These are phyloP conservation scores for Junonia oenone DNA, from an alignment of 2,888 invertebrate genomes.

Conservation along the genomic window DNA sequence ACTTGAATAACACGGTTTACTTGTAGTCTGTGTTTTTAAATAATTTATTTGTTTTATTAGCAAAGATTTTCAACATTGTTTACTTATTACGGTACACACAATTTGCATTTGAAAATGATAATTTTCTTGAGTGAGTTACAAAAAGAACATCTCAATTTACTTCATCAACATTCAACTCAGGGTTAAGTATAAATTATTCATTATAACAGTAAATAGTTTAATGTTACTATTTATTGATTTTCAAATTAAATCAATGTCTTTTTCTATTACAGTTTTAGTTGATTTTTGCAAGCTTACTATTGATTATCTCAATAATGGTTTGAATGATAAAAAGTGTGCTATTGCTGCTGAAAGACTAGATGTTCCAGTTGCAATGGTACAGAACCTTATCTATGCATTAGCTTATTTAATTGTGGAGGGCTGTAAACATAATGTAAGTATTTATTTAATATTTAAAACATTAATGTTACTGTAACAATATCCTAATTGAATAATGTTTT, in stretches of 20 bases:
- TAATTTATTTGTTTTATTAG: too few relatives aligned
- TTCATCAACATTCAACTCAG: conserved; percentile 59
- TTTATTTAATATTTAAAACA: too few relatives aligned
- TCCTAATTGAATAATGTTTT: too few relatives aligned
- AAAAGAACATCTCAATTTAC: conserved; percentile 58
- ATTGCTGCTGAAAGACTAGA: conserved; percentile 84
- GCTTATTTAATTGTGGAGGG: conserved; percentile 86
- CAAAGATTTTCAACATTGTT: background rate
- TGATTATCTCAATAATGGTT: conserved; percentile 83
- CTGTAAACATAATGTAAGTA: conserved; percentile 83
- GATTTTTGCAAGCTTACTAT: conserved; percentile 85
- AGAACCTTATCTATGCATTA: conserved; percentile 84
- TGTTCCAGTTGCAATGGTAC: conserved; percentile 73
- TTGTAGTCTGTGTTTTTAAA: background rate
- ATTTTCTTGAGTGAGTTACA: conserved; percentile 69
- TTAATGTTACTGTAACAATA: too few relatives aligned
- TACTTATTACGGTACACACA: too few relatives aligned
- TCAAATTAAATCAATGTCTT: background rate
- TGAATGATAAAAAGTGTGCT: conserved; percentile 80
- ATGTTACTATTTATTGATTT: background rate
- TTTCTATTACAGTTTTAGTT: conserved; percentile 77
- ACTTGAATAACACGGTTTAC: too few relatives aligned
- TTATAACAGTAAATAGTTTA: background rate
- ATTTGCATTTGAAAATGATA: conserved; percentile 46
- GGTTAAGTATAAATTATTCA: conserved; percentile 37